Conservation (phyloP, 2,113 vertebrate species). For the Semnornis frantzii region DNA sequence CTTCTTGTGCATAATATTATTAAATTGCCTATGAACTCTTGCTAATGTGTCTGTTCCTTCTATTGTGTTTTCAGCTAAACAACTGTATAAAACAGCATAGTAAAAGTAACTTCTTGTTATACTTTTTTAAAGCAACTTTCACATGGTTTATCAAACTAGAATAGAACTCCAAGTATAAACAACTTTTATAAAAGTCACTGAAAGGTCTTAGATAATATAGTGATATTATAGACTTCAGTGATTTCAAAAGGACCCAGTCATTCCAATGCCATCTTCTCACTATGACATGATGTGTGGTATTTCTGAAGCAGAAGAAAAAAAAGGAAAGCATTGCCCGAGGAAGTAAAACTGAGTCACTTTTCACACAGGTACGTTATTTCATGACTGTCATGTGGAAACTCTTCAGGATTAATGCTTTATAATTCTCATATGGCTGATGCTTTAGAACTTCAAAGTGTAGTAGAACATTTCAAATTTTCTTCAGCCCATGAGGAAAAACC, state of each 20-base stretch:
- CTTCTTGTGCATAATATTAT: not conserved
- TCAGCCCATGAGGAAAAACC: conserved; percentile 77
- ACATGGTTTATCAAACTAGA: not conserved
- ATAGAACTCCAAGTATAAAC: conserved; percentile 31
- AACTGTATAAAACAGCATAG: not conserved
- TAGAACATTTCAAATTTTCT: conserved; percentile 81
- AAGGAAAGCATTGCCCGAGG: conserved; percentile 73
- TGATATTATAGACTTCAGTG: conserved; percentile 31
- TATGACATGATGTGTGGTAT: conserved; percentile 65
- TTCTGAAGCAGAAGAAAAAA: conserved; percentile 70
- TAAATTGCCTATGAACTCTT: not conserved
- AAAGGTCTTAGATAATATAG: conserved; percentile 48
- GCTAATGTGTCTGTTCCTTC: not conserved
- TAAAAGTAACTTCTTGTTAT: not conserved
- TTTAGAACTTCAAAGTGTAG: conserved; percentile 81
- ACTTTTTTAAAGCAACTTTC: not conserved
- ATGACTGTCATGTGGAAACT: conserved; percentile 79
- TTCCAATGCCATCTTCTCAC: conserved; percentile 68
- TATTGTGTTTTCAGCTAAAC: not conserved
- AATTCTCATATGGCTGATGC: conserved; percentile 78
- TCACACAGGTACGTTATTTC: conserved; percentile 76
- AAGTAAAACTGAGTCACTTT: conserved; percentile 75
- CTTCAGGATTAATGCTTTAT: conserved; percentile 81
- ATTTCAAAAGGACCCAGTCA: conserved; percentile 65
- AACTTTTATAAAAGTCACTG: conserved; percentile 51